These are phyloP conservation scores for Thermophis baileyi DNA, from an alignment of 2,113 vertebrate genomes.

Conservation along the genomic window DNA sequence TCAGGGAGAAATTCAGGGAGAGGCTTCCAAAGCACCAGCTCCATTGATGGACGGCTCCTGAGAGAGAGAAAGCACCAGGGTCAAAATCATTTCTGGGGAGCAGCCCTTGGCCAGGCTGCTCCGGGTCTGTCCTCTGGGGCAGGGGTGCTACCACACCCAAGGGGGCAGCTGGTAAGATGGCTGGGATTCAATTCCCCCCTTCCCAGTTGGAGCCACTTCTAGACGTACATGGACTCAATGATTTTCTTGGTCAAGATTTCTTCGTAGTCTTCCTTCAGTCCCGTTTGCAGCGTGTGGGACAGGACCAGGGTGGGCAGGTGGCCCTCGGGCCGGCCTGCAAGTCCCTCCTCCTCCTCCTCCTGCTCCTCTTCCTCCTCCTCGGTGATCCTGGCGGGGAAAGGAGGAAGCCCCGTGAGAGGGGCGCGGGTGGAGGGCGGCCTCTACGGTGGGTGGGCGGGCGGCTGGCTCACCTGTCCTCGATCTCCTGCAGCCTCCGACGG, in stretches of 20 bases:
- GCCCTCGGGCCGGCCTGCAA: slow-evolving; percentile 51
- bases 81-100: not conserved
- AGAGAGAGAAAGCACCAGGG: slow-evolving; percentile 31
- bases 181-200: not conserved
- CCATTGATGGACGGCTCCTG: slow-evolving; percentile 79
- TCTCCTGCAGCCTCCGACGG: slow-evolving; percentile 73
- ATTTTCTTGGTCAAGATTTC: slow-evolving; percentile 78
- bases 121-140: not conserved
- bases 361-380: slow-evolving; percentile 72
- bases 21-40: slow-evolving; percentile 78
- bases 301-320: slow-evolving; percentile 75
- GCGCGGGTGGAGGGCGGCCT: not conserved
- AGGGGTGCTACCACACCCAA: not conserved
- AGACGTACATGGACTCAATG: slow-evolving; percentile 78
- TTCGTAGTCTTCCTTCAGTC: slow-evolving; percentile 75
- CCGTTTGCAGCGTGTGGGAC: slow-evolving; percentile 75
- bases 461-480: slow-evolving; percentile 72
- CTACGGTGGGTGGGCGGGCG: not conserved
- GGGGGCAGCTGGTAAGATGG: not conserved
- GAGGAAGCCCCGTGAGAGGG: slow-evolving; percentile 23
- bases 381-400: slow-evolving; percentile 69
- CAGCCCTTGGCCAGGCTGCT: not conserved
- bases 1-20: slow-evolving; percentile 74
- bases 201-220: slow-evolving; percentile 5
- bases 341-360: not conserved